These are phyloP conservation scores for Malthinus seriepunctatus DNA, from an alignment of 2,888 invertebrate genomes.

Conservation along the genomic window DNA sequence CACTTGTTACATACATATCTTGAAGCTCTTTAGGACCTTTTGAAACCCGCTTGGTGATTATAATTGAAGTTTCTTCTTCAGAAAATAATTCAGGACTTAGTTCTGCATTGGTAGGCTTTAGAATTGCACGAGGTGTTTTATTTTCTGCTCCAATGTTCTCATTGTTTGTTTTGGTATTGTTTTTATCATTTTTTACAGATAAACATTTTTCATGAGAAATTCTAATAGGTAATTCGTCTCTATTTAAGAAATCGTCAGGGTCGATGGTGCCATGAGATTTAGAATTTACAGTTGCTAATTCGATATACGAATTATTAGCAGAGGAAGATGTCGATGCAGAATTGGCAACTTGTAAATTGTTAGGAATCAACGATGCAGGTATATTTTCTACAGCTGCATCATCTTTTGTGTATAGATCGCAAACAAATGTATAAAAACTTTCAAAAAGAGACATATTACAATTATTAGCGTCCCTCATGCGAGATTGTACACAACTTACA, in stretches of 20 bases:
- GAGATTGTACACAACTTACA: conserved; percentile 8
- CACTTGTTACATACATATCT: conserved; percentile 41
- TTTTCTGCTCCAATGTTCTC: too few species aligned
- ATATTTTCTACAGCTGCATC: conserved; percentile 1
- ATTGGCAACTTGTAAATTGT: conserved; percentile 8
- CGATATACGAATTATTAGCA: background rate
- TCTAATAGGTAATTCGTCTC: background rate
- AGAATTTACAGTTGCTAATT: background rate
- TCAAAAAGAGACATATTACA: conserved; percentile 17
- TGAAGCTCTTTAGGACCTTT: conserved; percentile 42
- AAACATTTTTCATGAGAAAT: too few species aligned
- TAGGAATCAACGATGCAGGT: background rate
- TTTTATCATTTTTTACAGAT: too few species aligned
- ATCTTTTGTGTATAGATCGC: conserved; percentile 17
- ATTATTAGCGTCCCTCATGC: conserved; percentile 13
- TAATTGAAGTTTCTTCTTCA: conserved; percentile 60
- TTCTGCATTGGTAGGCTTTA: conserved; percentile 37
- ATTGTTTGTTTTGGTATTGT: too few species aligned
- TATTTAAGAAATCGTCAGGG: background rate
- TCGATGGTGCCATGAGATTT: too few species aligned
- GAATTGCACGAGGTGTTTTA: background rate
- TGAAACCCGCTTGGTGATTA: conserved; percentile 44
- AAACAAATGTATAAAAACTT: conserved; percentile 23
- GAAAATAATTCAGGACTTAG: conserved; percentile 68
- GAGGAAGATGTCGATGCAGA: background rate